Base-by-base conservation (phyloP, 2,888 invertebrate genomes). In the Frankliniella intonsa region DNA sequence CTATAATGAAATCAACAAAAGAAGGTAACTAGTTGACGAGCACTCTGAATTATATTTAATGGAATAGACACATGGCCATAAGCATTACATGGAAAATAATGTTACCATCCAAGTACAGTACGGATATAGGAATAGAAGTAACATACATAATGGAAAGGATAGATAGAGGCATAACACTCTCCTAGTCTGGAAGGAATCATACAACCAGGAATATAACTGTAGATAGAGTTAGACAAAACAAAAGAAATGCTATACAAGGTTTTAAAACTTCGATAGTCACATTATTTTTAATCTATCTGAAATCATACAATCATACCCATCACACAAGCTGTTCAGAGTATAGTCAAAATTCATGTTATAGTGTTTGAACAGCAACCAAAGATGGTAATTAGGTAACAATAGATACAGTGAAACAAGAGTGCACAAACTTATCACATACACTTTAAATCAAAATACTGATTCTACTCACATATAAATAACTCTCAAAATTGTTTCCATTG, bases 371-470 rank as follows among this genome's bases (percentile, higher is more conserved):
- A 7, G 11, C 62, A 62, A 17, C 17, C 8, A n/a, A 14, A 62
- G n/a, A 62, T 62, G n/a, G 62, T 19, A 62, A 62, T n/a, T 62
- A 17, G n/a, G 62, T 19, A 17, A 62, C 19, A 62, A 62, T 14
- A 62, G 19, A 14, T n/a, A 62, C n/a, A 62, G 62, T 62, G 62
- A 62, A n/a, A 14, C 14, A 76, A 22, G 69, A 76, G 69, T 25
- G 25, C 69, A 22, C 1, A 76, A 25, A 76, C 12, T 25, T 76
- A 76, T 25, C 22, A 76, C 22, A 76, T 76, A 76, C 10, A 2
- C 25, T 76, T 11, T 25, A 22, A 25, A 76, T 25, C 69, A 76
- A n/a, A 76, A 76, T 76, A 76, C 69, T 76, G 69, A 76, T 76
- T 25, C 25, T 12, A 25, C 12, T 25, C 69, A 76, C 25, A 10